Evolutionary conservation across 2,113 vertebrate species (phyloP).

Genomic region (Anhinga rufa): DNA sequence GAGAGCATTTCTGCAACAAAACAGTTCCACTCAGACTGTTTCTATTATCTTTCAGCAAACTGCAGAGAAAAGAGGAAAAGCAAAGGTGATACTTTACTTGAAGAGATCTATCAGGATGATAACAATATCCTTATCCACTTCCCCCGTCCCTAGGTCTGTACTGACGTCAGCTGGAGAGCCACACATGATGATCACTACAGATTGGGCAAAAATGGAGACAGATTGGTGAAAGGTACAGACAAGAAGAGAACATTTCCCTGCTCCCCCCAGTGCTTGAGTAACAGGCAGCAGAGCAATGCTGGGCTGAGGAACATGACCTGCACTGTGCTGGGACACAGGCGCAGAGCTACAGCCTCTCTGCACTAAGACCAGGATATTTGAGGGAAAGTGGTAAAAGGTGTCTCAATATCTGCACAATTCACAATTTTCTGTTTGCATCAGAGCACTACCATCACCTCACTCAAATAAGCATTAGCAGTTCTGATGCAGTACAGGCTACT

Average conservation of each 20-base stretch:
- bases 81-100: slow-evolving; percentile 78
- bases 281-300: not conserved
- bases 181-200: slow-evolving; percentile 86
- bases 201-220: not conserved
- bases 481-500: not conserved
- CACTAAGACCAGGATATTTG: not conserved
- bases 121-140: slow-evolving; percentile 70
- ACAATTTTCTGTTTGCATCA: not conserved
- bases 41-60: not conserved
- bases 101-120: slow-evolving; percentile 90
- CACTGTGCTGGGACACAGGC: not conserved
- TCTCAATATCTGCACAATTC: not conserved
- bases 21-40: not conserved
- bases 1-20: not conserved
- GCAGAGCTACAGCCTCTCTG: not conserved
- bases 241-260: not conserved
- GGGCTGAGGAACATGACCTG: not conserved
- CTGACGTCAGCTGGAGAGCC: slow-evolving; percentile 67
- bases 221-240: not conserved
- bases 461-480: not conserved
- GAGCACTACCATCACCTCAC: not conserved
- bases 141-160: slow-evolving; percentile 17
- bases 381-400: not conserved
- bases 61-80: not conserved
- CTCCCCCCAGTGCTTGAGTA: not conserved